Percentiles rank a stretch among this genome's conserved stretches.
Evolutionary conservation across 2,113 vertebrate species (phyloP).

Genomic region (Canis aureus): DNA sequence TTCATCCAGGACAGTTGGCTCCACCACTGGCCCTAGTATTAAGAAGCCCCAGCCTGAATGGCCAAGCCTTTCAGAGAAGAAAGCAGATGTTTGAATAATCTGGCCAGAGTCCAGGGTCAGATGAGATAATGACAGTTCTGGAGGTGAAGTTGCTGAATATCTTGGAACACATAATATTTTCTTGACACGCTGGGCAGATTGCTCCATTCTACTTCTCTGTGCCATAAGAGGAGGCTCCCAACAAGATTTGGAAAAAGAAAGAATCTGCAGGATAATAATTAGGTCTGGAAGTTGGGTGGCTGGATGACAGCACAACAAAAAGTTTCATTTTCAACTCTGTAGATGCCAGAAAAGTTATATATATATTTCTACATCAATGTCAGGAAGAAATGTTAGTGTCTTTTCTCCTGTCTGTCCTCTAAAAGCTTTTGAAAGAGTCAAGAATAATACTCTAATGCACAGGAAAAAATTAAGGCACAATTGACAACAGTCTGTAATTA

Average conservation of each 20-base stretch:
- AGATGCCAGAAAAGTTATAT: background rate
- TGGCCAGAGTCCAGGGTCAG: background rate
- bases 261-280: background rate
- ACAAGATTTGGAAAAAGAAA: background rate
- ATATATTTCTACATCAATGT: background rate
- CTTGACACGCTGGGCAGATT: background rate
- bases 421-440: conserved; percentile 32
- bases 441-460: conserved; percentile 1
- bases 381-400: background rate
- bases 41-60: background rate
- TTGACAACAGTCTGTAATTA: conserved; percentile 59
- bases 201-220: background rate
- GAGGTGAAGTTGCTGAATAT: background rate
- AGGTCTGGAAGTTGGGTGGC: background rate
- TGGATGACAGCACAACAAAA: background rate
- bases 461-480: conserved; percentile 58
- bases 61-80: background rate
- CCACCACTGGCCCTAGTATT: background rate
- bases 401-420: conserved; percentile 25
- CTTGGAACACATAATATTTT: background rate
- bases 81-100: background rate
- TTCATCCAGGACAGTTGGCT: background rate
- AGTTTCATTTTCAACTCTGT: background rate
- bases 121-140: background rate
- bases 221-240: background rate